These are phyloP conservation scores for Hyalella azteca DNA, from an alignment of 2,888 invertebrate genomes.

Conservation along the genomic window DNA sequence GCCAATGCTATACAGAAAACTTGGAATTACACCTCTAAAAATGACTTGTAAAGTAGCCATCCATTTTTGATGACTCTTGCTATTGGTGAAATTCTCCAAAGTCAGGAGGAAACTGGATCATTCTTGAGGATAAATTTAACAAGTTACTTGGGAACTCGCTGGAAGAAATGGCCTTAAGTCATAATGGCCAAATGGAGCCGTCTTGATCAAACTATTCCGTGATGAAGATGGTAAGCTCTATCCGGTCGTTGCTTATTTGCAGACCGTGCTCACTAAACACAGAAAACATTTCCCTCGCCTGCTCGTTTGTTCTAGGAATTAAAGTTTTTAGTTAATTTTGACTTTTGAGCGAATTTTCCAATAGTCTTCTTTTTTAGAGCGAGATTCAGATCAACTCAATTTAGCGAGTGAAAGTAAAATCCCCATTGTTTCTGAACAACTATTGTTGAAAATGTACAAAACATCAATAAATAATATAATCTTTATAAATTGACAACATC, in stretches of 20 bases:
- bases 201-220: constrained; percentile 12
- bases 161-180: constrained; percentile 24
- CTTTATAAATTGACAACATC: no score
- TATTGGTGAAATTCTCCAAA: constrained; percentile 37
- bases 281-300: neutral
- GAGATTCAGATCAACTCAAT: no score
- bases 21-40: constrained; percentile 36
- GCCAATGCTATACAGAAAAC: constrained; percentile 35
- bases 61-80: constrained; percentile 34
- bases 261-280: neutral
- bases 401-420: no score
- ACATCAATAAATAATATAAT: no score
- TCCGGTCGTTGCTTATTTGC: neutral
- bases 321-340: no score
- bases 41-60: constrained; percentile 37
- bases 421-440: no score
- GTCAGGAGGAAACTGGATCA: constrained; percentile 25
- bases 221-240: neutral
- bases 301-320: no score
- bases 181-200: neutral
- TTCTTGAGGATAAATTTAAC: constrained; percentile 22
- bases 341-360: no score
- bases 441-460: no score
- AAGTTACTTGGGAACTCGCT: constrained; percentile 12
- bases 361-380: no score